These are phyloP conservation scores for Amphiprion percula DNA, from an alignment of 2,113 vertebrate genomes.

Conservation along the genomic window DNA sequence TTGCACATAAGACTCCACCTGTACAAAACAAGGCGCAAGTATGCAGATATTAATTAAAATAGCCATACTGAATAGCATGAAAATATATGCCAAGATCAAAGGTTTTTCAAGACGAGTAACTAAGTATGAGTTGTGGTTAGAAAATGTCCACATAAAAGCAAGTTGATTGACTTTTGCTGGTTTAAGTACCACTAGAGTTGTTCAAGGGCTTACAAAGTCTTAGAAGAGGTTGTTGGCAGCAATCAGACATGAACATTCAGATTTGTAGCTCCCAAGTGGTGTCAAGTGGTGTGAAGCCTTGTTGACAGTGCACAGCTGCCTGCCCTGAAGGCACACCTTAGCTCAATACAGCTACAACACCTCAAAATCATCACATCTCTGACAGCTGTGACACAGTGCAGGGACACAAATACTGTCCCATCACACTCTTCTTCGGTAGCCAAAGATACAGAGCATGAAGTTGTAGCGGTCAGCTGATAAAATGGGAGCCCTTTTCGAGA, in stretches of 20 bases:
- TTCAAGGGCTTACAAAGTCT: conserved; percentile 27
- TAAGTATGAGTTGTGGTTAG: background rate
- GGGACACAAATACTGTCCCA: conserved; percentile 2
- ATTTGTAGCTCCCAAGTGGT: conserved; percentile 33
- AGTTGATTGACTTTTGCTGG: conserved; percentile 2
- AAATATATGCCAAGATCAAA: background rate
- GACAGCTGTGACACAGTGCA: conserved; percentile 37
- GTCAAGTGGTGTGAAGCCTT: conserved; percentile 42
- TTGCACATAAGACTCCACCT: no score
- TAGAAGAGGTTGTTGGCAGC: background rate
- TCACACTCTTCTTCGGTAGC: conserved; percentile 15
- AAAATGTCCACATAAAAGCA: background rate
- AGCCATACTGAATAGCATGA: no score
- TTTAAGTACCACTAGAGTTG: conserved; percentile 1
- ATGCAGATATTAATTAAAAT: no score
- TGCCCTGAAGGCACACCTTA: conserved; percentile 54
- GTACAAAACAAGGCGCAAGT: no score
- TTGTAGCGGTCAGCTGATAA: conserved; percentile 6
- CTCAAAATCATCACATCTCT: conserved; percentile 39
- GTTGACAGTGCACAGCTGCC: conserved; percentile 49
- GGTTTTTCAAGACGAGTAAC: no score
- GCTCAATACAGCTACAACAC: conserved; percentile 38
- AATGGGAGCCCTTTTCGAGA: background rate
- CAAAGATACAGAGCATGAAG: conserved; percentile 16
- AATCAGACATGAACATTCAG: conserved; percentile 38